phyloP scores from a whole-genome alignment of 2,888 invertebrate species.

The Frankliniella fusca region DNA sequence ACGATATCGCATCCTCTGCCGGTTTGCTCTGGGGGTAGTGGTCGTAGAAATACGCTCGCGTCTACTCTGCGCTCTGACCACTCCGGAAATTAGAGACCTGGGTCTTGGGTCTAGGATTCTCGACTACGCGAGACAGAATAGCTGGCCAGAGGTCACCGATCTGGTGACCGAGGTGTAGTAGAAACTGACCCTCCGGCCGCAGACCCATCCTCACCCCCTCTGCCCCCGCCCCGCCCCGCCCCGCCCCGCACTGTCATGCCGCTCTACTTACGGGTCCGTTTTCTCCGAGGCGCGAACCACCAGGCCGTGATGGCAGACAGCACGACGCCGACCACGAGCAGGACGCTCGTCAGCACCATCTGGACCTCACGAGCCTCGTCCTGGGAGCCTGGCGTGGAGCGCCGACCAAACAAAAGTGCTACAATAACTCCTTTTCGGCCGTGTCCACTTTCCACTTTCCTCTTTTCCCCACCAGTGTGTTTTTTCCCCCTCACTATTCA shows the following conservation, averaged over 20 bases:
- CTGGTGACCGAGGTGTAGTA: too few species aligned
- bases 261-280: neutral
- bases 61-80: too few species aligned
- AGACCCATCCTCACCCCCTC: neutral
- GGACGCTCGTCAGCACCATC: constrained; percentile 39
- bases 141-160: too few species aligned
- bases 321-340: constrained; percentile 38
- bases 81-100: too few species aligned
- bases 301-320: constrained; percentile 37
- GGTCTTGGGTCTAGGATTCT: too few species aligned
- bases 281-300: constrained; percentile 37
- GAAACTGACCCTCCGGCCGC: neutral
- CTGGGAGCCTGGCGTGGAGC: neutral
- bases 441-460: too few species aligned
- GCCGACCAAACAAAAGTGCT: neutral
- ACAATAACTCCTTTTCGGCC: too few species aligned
- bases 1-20: too few species aligned
- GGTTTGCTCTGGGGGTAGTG: neutral
- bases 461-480: too few species aligned
- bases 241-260: neutral
- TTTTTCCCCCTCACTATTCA: too few species aligned
- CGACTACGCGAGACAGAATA: too few species aligned
- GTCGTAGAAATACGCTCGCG: neutral
- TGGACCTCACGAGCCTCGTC: constrained; percentile 37
- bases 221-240: too few species aligned